Evolutionary conservation across 2,797 vertebrate genomes (phyloP).

Genomic region (Myotis daubentonii): DNA sequence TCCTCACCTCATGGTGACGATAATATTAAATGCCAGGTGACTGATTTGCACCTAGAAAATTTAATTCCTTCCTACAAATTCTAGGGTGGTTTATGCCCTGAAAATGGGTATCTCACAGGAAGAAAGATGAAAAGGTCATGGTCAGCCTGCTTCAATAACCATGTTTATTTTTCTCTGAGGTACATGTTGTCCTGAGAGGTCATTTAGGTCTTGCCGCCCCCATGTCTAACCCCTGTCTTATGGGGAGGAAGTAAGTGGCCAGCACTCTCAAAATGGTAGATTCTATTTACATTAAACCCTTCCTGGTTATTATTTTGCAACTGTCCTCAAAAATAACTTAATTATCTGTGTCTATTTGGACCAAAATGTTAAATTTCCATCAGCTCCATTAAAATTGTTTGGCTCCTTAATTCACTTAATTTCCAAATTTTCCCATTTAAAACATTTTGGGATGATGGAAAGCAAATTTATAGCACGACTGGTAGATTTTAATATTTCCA

Average conservation of each 20-base stretch:
- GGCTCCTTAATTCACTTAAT: background rate
- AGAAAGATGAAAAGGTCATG: background rate
- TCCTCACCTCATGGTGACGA: background rate
- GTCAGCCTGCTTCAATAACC: background rate
- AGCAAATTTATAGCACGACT: constrained; percentile 50
- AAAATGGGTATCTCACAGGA: background rate
- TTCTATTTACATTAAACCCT: background rate
- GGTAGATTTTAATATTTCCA: constrained; percentile 30
- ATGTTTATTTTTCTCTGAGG: background rate
- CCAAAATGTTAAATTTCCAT: constrained; percentile 49
- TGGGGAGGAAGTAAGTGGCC: background rate
- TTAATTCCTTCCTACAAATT: background rate
- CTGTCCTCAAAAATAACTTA: constrained; percentile 2
- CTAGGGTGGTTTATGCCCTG: background rate
- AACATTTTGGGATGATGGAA: constrained; percentile 27
- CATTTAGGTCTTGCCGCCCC: background rate
- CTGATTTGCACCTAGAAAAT: background rate
- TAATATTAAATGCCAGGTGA: background rate
- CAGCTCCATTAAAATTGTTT: constrained; percentile 8
- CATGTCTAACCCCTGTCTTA: fast-evolving
- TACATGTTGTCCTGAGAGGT: background rate
- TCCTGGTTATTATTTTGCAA: constrained; percentile 20
- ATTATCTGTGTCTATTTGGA: background rate
- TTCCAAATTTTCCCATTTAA: constrained; percentile 51
- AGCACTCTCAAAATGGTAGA: background rate